Base-by-base conservation (phyloP, 2,113 vertebrate genomes). In the Lepus europaeus region DNA sequence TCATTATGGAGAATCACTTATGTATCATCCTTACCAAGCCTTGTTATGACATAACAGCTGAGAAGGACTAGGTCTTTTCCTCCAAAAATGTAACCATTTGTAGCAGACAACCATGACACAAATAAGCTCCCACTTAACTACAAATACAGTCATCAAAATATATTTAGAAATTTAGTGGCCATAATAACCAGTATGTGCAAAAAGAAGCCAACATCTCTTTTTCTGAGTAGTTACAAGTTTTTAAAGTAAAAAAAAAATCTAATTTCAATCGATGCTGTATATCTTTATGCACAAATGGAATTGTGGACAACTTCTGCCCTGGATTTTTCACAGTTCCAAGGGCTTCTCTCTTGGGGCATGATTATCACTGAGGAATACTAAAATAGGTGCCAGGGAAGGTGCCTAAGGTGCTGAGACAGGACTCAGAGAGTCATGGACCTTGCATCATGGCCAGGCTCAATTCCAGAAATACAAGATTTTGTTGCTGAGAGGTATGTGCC, bases 301-400 rank as follows among this genome's bases (percentile, higher is more conserved):
- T 51, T 76, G 3, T 20, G 22, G 56, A 10, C 19, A 56, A 29
- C 9, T 76, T 83, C 49, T 12, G 45, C 29, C 17, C 23, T 68
- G 36, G 39, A 66, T 84, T 93, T 80, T 86, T 90, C 77, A 90
- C 17, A 36, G 33, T 84, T 87, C 7, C 22, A 33, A 66, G 53
- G 36, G 0, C 9, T 70, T 81, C 23, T 33, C 27, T 10, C 59
- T 39, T 20, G 23, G 36, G 17, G 25, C 64, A 69, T 23, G 56
- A 12, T 93, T 61, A 36, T 10, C 17, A 25, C 3, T 3, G 59
- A 1, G 23, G 25, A 83, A 61, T 25, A 86, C 2, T 22, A 56
- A 69, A 31, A 9, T 22, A 72, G 31, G 39, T 88, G 61, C 7
- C 49, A n/a, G 27, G 39, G 49, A 87, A 94, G 22, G 22, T 63